Evolutionary conservation across 2,113 vertebrate genomes (phyloP).

Genomic region (Sinosuthora webbiana): DNA sequence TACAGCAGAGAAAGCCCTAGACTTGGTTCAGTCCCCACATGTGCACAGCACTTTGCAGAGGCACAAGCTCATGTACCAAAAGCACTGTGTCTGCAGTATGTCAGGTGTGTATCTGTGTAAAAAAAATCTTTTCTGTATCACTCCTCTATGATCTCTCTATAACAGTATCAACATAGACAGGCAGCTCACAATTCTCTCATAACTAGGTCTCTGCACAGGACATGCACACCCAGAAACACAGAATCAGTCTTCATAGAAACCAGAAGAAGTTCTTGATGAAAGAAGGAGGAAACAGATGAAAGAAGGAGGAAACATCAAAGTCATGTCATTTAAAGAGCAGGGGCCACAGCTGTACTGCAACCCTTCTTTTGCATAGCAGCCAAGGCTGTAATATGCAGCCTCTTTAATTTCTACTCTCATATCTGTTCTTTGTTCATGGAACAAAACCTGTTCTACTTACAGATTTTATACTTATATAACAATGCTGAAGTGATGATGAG

Average conservation of each 20-base stretch:
- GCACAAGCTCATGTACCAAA: neutral
- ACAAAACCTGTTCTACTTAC: constrained; percentile 10
- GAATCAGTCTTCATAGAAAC: neutral
- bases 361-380: neutral
- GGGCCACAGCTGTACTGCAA: neutral
- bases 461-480: neutral
- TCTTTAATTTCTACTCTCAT: neutral
- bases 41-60: neutral
- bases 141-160: neutral
- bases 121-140: neutral
- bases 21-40: neutral
- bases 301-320: neutral
- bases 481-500: neutral
- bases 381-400: neutral
- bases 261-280: neutral
- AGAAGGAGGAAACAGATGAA: neutral
- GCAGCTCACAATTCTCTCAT: neutral
- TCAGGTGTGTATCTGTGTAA: neutral
- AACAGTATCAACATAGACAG: neutral
- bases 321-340: neutral
- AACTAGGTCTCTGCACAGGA: neutral
- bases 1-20: neutral
- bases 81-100: neutral
- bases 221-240: neutral
- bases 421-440: neutral